Percentiles rank a stretch among this genome's conserved stretches.
Evolutionary conservation across 2,888 invertebrate genomes (phyloP).

Genomic region (Stenurella melanura): DNA sequence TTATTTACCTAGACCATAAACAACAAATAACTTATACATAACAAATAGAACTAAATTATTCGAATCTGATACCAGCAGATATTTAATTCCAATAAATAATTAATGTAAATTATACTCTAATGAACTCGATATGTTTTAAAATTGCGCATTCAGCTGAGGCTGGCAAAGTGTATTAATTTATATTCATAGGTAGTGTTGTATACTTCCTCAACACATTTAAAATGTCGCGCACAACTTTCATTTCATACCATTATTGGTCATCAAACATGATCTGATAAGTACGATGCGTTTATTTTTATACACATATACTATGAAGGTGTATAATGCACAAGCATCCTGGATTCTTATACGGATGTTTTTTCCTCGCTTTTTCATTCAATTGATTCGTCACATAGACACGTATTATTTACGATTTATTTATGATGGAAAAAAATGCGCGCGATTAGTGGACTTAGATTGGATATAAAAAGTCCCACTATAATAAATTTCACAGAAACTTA

Average conservation of each 20-base stretch:
- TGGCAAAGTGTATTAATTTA: slow-evolving; percentile 26
- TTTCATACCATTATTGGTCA: slow-evolving; percentile 40
- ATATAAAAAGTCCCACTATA: too few species aligned
- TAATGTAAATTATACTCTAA: slow-evolving; percentile 3
- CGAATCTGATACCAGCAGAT: background rate
- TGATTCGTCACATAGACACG: background rate
- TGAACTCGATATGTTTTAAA: slow-evolving; percentile 13
- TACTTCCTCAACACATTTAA: slow-evolving; percentile 41
- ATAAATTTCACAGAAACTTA: too few species aligned
- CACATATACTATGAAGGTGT: background rate
- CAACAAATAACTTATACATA: background rate
- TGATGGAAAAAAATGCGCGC: too few species aligned
- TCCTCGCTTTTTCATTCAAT: background rate
- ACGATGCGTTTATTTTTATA: slow-evolving; percentile 9
- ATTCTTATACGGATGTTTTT: background rate
- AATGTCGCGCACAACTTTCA: slow-evolving; percentile 42
- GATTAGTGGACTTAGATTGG: too few species aligned
- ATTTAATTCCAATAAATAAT: slow-evolving; percentile 5
- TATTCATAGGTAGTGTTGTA: slow-evolving; percentile 38
- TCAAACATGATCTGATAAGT: slow-evolving; percentile 30
- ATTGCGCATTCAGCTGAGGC: slow-evolving; percentile 13
- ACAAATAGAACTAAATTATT: background rate
- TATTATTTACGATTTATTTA: background rate
- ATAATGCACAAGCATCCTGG: background rate
- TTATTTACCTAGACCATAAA: background rate